Evolutionary conservation across 2,113 vertebrate genomes (phyloP).

Genomic region (Apeltes quadracus): DNA sequence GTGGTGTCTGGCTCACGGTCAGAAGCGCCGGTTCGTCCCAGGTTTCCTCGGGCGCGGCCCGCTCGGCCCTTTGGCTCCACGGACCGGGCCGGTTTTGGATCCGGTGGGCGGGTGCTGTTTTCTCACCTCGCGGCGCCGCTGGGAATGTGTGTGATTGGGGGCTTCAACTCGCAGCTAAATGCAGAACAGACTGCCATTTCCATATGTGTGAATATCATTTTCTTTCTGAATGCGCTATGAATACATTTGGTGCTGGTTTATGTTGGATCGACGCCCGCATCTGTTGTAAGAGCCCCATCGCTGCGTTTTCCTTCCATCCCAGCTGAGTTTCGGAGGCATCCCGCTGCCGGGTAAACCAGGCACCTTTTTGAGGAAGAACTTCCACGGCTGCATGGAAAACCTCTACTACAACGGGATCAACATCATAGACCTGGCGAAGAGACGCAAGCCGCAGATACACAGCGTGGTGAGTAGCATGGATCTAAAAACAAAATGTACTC

Average conservation of each 20-base stretch:
- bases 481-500: too few species aligned
- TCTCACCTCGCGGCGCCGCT: slow-evolving; percentile 20
- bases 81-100: too few species aligned
- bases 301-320: slow-evolving; percentile 50
- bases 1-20: slow-evolving; percentile 20
- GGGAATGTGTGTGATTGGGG: slow-evolving; percentile 7
- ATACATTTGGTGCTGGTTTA: neutral
- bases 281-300: neutral
- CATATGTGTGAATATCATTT: neutral
- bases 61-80: too few species aligned
- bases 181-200: neutral
- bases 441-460: slow-evolving; percentile 97
- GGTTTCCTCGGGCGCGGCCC: too few species aligned
- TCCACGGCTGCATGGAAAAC: slow-evolving; percentile 96
- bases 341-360: slow-evolving; percentile 97
- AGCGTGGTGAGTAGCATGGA: slow-evolving; percentile 91
- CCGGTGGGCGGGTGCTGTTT: slow-evolving; percentile 16
- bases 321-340: slow-evolving; percentile 98
- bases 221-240: neutral
- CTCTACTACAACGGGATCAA: slow-evolving; percentile 98
- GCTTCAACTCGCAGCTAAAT: neutral
- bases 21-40: slow-evolving; percentile 16
- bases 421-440: slow-evolving; percentile 95
- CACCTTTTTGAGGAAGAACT: slow-evolving; percentile 96
- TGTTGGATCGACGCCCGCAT: neutral